Base-by-base conservation (phyloP, 2,113 vertebrate genomes). In the Cryptotis parvus region DNA sequence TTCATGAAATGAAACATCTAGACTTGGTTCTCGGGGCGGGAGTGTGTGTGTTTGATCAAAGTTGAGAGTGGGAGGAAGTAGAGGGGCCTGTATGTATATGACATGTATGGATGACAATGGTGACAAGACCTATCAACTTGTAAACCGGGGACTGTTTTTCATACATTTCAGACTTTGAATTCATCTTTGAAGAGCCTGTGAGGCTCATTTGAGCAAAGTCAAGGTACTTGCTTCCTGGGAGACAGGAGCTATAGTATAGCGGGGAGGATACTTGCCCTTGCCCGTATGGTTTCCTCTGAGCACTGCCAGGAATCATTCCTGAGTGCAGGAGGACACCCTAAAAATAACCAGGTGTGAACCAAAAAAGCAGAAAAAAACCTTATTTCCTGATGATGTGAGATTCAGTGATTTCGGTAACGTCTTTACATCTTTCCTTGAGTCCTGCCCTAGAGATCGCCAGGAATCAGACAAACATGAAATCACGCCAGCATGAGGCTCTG, bases 11-110 rank as follows among this genome's bases (percentile, higher is more conserved):
- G 37, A 90, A 79, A 8, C 35, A 75, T 2, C 66, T 88, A 49
- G 37, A 41, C 55, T 79, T 45, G 31, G 77, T 52, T 82, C 58
- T 84, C 10, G 73, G 49, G 45, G 82, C 93, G 49, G 18, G 73
- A 43, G n/a, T n/a, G n/a, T n/a, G n/a, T n/a, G n/a, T 18, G n/a
- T 31, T 87, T 45, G 39, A 52, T 24, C 29, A 61, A 37, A 55
- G 82, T 65, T 65, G 26, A 31, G 26, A 12, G 63, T 7, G 29
- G 63, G 27, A 65, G 63, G 27, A 58, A 24, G 55, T 24, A n/a
- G n/a, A n/a, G n/a, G 31, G 33, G 63, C 22, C 63, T 65, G 1
- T 65, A 29, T 29, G 9, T 33, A 39, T 37, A 37, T 73, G 77
- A 3, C n/a, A 33, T 10, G 45, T 49, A 49, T 49, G 45, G 45